Evolutionary conservation across 2,113 vertebrate genomes (phyloP).

Genomic region (Mystacornis crossleyi): DNA sequence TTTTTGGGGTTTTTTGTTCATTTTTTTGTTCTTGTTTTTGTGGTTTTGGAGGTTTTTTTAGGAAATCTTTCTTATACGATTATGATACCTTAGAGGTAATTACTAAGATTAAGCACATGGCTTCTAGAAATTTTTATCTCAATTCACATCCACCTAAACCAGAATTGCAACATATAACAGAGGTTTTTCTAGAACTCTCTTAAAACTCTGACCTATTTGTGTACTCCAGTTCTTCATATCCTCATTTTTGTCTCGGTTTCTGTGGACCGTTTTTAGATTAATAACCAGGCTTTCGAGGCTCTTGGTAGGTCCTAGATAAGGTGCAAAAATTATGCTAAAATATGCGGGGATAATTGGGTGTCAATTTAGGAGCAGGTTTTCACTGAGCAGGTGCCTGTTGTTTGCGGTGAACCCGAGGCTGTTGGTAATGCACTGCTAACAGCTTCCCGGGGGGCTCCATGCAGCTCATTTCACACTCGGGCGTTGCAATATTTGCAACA

Average conservation of each 20-base stretch:
- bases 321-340: background rate
- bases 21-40: background rate
- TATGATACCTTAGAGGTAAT: background rate
- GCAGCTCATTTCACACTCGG: background rate
- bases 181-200: background rate
- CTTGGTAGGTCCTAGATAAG: background rate
- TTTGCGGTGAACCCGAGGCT: background rate
- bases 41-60: background rate
- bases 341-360: conserved; percentile 38
- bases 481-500: background rate
- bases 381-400: background rate
- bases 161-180: background rate
- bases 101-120: background rate
- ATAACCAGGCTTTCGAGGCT: background rate
- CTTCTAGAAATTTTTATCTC: background rate
- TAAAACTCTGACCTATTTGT: background rate
- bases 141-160: background rate
- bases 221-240: background rate
- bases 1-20: rapidly evolving
- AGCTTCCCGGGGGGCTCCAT: background rate
- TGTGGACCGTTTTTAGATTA: background rate
- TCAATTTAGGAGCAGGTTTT: background rate
- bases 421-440: background rate
- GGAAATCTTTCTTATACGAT: background rate
- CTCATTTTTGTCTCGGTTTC: background rate